These are phyloP conservation scores for Chalcis sispes DNA, from an alignment of 2,888 invertebrate genomes.

Conservation along the genomic window DNA sequence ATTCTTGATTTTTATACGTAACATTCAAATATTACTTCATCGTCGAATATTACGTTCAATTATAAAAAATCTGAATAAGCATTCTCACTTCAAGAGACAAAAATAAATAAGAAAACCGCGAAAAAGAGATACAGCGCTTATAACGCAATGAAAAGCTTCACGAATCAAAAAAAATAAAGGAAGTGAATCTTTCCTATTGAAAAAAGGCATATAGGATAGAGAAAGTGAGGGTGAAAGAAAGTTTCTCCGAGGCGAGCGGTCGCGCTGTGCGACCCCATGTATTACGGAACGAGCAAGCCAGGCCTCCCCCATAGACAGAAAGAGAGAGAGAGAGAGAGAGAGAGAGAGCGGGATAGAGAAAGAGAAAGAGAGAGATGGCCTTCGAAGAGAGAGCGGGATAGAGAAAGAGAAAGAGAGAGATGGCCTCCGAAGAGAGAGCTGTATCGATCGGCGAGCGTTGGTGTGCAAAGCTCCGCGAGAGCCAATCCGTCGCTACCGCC, in stretches of 20 bases:
- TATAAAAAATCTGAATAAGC: too few species aligned
- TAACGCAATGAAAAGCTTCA: too few species aligned
- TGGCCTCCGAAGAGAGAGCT: conserved; percentile 14
- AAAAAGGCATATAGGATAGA: background rate
- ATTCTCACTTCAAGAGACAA: too few species aligned
- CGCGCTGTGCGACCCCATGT: background rate
- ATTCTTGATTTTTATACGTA: too few species aligned
- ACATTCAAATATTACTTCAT: too few species aligned
- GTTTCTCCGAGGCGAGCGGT: background rate
- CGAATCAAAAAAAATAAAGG: background rate
- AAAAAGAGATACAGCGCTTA: too few species aligned
- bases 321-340: background rate
- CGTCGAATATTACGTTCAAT: too few species aligned
- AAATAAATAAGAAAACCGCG: too few species aligned
- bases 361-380: too few species aligned
- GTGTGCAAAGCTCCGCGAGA: background rate
- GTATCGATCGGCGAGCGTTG: conserved; percentile 28
- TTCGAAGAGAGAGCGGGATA: conserved; percentile 6
- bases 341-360: too few species aligned
- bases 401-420: too few species aligned
- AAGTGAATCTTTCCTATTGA: background rate
- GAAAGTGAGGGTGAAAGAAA: background rate
- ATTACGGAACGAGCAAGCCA: too few species aligned
- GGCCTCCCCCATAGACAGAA: conserved; percentile 17
- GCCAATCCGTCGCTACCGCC: conserved; percentile 8